These are phyloP conservation scores for Eulimnadia texana DNA, from an alignment of 1,140 invertebrate species.

Conservation along the genomic window DNA sequence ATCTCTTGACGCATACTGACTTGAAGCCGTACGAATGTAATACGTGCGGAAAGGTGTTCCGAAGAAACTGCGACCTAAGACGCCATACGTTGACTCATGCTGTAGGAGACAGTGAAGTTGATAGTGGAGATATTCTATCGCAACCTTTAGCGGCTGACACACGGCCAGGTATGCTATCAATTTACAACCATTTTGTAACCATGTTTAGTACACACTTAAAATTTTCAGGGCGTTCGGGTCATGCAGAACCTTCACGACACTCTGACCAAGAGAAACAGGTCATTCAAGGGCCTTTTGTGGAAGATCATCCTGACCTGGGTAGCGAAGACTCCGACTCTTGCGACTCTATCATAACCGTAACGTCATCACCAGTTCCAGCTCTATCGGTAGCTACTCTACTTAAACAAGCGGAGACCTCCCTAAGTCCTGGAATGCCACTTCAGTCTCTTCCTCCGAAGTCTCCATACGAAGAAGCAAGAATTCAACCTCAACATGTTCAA, in stretches of 20 bases:
- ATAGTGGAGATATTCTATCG: conserved; percentile 6
- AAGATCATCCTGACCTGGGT: neutral
- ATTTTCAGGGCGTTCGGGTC: too few relatives aligned
- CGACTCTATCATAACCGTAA: conserved; percentile 7
- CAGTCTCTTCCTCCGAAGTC: neutral
- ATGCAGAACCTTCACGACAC: too few relatives aligned
- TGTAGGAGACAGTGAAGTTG: conserved; percentile 27
- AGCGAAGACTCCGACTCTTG: conserved; percentile 1
- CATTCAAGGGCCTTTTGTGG: neutral
- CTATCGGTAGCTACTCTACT: neutral
- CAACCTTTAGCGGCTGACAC: neutral
- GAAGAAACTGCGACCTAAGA: conserved; percentile 31
- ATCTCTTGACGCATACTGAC: conserved; percentile 78
- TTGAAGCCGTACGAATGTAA: conserved; percentile 86
- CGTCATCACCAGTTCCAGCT: neutral
- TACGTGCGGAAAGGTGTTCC: conserved; percentile 56
- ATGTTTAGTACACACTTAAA: too few relatives aligned
- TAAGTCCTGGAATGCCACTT: neutral
- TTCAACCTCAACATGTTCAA: neutral
- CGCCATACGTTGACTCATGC: conserved; percentile 34
- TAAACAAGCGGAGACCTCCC: neutral
- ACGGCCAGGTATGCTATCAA: neutral
- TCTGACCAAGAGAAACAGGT: neutral
- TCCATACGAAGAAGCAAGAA: neutral
- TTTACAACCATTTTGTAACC: too few relatives aligned